Conservation (phyloP, 2,888 invertebrate species). For the Andricus curvator region DNA sequence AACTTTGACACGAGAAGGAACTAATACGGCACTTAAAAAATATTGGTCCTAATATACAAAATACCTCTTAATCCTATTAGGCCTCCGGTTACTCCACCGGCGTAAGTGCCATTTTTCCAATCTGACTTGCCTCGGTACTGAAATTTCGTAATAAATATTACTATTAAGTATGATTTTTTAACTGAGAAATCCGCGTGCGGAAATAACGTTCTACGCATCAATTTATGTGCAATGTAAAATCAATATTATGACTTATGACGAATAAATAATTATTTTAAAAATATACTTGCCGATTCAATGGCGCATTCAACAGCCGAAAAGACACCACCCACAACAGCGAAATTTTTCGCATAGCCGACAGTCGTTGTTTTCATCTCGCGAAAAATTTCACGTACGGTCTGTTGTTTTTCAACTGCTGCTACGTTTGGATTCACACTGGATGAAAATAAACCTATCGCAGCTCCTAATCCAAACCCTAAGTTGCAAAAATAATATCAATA, state of each 20-base stretch:
- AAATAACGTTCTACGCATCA: constrained; percentile 1
- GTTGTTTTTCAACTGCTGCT: constrained; percentile 86
- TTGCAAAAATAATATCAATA: neutral
- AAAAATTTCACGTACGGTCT: constrained; percentile 92
- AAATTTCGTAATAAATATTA: constrained; percentile 52
- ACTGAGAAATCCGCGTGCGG: neutral
- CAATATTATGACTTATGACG: neutral
- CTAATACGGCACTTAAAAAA: neutral
- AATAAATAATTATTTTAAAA: constrained; percentile 46
- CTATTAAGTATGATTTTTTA: constrained; percentile 21
- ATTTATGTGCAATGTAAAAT: constrained; percentile 30
- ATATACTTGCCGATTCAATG: constrained; percentile 89
- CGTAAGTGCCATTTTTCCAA: constrained; percentile 97
- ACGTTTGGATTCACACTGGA: constrained; percentile 96
- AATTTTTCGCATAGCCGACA: constrained; percentile 97
- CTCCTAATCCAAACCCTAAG: constrained; percentile 95
- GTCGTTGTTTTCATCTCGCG: constrained; percentile 95
- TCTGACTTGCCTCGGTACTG: constrained; percentile 94
- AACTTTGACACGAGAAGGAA: no score
- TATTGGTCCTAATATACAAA: neutral
- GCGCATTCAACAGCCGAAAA: constrained; percentile 97
- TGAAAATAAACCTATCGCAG: constrained; percentile 96
- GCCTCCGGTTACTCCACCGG: constrained; percentile 96
- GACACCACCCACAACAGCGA: constrained; percentile 95
- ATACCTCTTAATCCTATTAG: constrained; percentile 90